Evolutionary conservation across 1,140 invertebrate species (phyloP), one percentile per base, ranked within the genome.

Genomic region (Papilio dardanus): DNA sequence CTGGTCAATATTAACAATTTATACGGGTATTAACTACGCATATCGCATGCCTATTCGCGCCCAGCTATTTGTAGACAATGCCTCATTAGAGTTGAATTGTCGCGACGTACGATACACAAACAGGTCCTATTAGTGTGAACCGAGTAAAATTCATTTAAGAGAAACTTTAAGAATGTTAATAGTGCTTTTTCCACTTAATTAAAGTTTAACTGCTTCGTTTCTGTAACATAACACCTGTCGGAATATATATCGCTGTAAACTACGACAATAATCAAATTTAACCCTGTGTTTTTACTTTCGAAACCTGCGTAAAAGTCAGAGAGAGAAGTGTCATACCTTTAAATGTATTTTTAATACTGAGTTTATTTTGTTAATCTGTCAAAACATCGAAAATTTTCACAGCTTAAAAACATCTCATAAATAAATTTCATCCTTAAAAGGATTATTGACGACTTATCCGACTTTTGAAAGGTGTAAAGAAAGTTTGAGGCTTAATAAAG

Each of bases 11-110:
- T 28, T 3, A 68, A 40, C 33, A 12, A 68, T 42, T 68, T 42
- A 68, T 58, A 28, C 54, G 54, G 16, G 8, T 35, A 68, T 68
- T 58, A 28, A 58, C 54, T 28, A 24, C 5, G 54, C 54, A 68
- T 28, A 35, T 33, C 21, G 66, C 19, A 37, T 68, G 19, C 19
- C 66, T 16, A 28, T 68, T 67, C 33, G 40, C 76, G 78, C 73
- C 80, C 28, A 74, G 28, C 79, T 71, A 81, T 82, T 80, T 79
- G 82, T 80, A 76, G 71, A 85, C 83, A 85, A 85, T 85, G 76
- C 77, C 79, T 85, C 81, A 85, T 83, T 85, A 85, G 77, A 81
- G 69, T 81, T 74, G 75, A 79, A 79, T 76, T 42, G 77, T 37
- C 65, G 71, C 54, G 62, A 74, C 66, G 33, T 68, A 6, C 66